Evolutionary conservation across 2,113 vertebrate genomes (phyloP).

Genomic region (Cynoglossus semilaevis): DNA sequence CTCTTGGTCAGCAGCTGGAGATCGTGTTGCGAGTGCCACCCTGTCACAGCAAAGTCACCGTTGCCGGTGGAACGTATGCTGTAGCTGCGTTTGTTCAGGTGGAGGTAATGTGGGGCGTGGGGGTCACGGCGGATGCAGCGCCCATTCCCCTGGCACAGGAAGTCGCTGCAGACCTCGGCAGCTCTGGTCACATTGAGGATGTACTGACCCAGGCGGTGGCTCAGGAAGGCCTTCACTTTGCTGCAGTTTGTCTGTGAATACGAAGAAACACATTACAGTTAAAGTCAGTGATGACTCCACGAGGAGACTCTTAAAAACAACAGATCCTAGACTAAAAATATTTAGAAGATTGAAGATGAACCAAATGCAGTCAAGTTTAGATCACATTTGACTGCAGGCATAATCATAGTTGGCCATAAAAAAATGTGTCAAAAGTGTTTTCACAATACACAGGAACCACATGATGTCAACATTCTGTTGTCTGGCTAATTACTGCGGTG

Average conservation of each 20-base stretch:
- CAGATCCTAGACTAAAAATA: too few species aligned
- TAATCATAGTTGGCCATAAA: background rate
- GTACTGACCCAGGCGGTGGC: slow-evolving; percentile 73
- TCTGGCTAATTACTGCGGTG: slow-evolving; percentile 14
- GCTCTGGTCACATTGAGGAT: slow-evolving; percentile 78
- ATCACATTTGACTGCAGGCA: background rate
- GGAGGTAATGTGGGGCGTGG: slow-evolving; percentile 67
- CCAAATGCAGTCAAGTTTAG: background rate
- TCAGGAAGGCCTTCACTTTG: slow-evolving; percentile 74
- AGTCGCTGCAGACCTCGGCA: slow-evolving; percentile 72
- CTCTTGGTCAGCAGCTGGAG: slow-evolving; percentile 61
- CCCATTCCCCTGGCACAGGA: slow-evolving; percentile 76
- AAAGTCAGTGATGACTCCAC: too few species aligned
- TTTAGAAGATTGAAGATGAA: too few species aligned
- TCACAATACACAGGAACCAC: slow-evolving; percentile 2
- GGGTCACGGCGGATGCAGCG: slow-evolving; percentile 68
- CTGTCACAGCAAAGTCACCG: slow-evolving; percentile 67
- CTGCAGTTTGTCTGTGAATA: slow-evolving; percentile 75
- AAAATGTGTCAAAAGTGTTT: background rate
- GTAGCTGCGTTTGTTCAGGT: slow-evolving; percentile 75
- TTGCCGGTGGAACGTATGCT: slow-evolving; percentile 48
- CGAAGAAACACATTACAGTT: background rate
- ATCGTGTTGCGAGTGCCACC: slow-evolving; percentile 66
- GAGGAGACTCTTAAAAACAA: too few species aligned
- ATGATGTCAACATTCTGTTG: slow-evolving; percentile 22